A percentile compares a stretch with the other conserved stretches of the same genome.
These are phyloP conservation scores for Heliconius hermathena DNA, from an alignment of 1,140 invertebrate species.

Conservation along the genomic window DNA sequence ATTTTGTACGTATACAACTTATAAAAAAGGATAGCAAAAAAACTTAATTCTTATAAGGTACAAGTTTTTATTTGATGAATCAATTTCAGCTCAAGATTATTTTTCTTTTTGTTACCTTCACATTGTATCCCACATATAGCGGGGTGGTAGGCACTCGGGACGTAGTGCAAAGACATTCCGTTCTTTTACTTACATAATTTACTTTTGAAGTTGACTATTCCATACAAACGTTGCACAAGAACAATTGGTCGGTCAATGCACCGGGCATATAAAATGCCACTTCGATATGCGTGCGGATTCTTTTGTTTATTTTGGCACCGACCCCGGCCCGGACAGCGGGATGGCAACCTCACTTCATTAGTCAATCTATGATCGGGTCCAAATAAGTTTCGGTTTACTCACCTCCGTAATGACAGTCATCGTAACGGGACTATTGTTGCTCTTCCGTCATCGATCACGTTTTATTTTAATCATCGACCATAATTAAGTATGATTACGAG, in stretches of 20 bases:
- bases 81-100: too few species aligned
- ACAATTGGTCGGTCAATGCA: conserved; percentile 48
- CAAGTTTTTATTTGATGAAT: too few species aligned
- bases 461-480: not conserved
- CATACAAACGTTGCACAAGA: conserved; percentile 45
- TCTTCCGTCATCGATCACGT: conserved; percentile 3
- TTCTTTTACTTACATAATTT: too few species aligned
- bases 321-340: conserved; percentile 30
- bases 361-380: conserved; percentile 1
- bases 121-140: too few species aligned
- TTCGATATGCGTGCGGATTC: conserved; percentile 38
- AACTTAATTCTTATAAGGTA: not conserved
- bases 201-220: not conserved
- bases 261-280: conserved; percentile 45
- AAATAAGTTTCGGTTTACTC: conserved; percentile 15
- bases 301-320: conserved; percentile 44
- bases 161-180: too few species aligned
- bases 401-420: conserved; percentile 18
- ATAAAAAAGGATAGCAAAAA: not conserved
- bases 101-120: too few species aligned
- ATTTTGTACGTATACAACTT: too few species aligned
- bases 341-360: conserved; percentile 17
- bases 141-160: too few species aligned
- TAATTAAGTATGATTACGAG: not conserved
- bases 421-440: conserved; percentile 4